Evolutionary conservation across 2,888 invertebrate species (phyloP).

Genomic region (Dryomyza anilis): DNA sequence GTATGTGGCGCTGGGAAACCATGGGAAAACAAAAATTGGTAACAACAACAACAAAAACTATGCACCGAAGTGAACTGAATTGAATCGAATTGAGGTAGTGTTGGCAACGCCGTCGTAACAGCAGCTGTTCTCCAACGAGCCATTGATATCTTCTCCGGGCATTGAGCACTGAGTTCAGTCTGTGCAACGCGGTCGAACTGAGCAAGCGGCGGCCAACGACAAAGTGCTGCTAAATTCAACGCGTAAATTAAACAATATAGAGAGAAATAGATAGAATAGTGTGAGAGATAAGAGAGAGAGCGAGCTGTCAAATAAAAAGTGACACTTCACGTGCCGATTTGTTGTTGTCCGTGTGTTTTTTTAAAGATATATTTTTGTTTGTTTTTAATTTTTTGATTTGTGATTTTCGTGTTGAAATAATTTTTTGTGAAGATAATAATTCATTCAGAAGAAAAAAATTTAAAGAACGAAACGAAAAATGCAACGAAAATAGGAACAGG

Average conservation of each 20-base stretch:
- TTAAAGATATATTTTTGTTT: too few relatives aligned
- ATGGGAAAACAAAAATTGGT: too few relatives aligned
- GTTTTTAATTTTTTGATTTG: not conserved
- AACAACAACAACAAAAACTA: too few relatives aligned
- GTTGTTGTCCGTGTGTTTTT: not conserved
- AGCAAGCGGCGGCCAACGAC: not conserved
- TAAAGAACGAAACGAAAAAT: too few relatives aligned
- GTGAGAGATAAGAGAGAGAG: not conserved
- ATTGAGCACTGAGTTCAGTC: not conserved
- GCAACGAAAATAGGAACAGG: too few relatives aligned
- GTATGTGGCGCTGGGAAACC: too few relatives aligned
- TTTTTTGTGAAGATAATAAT: too few relatives aligned
- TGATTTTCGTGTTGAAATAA: not conserved
- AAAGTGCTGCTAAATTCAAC: not conserved
- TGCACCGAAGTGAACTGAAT: not conserved
- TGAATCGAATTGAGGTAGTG: not conserved
- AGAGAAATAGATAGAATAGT: not conserved
- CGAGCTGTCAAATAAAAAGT: not conserved
- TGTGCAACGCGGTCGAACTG: not conserved
- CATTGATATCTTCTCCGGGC: not conserved
- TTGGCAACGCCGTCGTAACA: not conserved
- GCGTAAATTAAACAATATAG: not conserved
- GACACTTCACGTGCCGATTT: conserved; percentile 1
- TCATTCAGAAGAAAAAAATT: too few relatives aligned
- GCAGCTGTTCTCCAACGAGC: not conserved